Evolutionary conservation across 2,797 vertebrate species (phyloP).

Genomic region (Huso huso): DNA sequence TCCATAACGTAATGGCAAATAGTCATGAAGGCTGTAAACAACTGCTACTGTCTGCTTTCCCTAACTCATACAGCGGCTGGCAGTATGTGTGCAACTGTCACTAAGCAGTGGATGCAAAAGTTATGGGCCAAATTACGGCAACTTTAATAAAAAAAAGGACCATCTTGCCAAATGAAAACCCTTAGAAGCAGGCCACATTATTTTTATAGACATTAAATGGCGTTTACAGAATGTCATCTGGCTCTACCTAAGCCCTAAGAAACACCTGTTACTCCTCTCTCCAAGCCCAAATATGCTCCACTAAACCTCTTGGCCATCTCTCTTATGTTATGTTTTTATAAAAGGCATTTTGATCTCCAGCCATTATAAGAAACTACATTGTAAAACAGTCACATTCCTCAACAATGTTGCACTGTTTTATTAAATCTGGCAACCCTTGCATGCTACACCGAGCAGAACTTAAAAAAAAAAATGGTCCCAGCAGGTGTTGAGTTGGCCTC

Average conservation of each 20-base stretch:
- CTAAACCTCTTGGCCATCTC: slow-evolving; percentile 37
- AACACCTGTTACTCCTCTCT: slow-evolving; percentile 22
- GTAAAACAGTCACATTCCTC: slow-evolving; percentile 31
- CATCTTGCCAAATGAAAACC: not conserved
- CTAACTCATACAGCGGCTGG: no score
- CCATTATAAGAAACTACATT: slow-evolving; percentile 25
- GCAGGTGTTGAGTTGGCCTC: slow-evolving; percentile 39
- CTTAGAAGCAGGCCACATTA: not conserved
- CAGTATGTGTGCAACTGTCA: not conserved
- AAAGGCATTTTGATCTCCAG: slow-evolving; percentile 38
- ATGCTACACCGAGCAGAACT: slow-evolving; percentile 43
- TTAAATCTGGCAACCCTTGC: slow-evolving; percentile 26
- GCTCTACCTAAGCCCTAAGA: slow-evolving; percentile 26
- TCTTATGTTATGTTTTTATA: slow-evolving; percentile 35
- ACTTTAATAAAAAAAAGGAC: not conserved
- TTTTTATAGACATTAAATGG: not conserved
- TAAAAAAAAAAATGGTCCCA: slow-evolving; percentile 31
- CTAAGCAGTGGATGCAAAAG: slow-evolving; percentile 6
- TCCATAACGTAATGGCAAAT: no score
- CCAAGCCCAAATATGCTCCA: slow-evolving; percentile 30
- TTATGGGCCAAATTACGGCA: slow-evolving; percentile 11
- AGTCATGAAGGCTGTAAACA: no score
- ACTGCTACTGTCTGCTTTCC: no score
- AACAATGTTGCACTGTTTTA: slow-evolving; percentile 37
- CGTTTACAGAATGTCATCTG: slow-evolving; percentile 9